phyloP scores from a whole-genome alignment of 2,888 invertebrate species.

The Apotomis capreana region DNA sequence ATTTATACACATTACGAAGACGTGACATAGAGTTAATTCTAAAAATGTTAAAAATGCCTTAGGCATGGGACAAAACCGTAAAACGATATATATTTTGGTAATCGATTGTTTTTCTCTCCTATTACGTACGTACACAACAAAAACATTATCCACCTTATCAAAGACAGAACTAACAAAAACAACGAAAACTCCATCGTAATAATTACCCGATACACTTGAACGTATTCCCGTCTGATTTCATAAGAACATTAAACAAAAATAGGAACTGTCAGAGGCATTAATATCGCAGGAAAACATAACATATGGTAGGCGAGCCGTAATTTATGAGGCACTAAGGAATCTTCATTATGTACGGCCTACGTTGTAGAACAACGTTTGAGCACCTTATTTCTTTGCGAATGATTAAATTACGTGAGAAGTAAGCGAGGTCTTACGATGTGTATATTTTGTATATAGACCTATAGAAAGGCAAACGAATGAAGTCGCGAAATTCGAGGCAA shows the following conservation, averaged over 20 bases:
- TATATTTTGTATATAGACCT: too few species aligned
- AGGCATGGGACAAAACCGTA: too few species aligned
- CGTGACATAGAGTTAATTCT: too few species aligned
- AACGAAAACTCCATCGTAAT: neutral
- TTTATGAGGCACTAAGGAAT: constrained; percentile 29
- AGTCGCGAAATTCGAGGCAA: too few species aligned
- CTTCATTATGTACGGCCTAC: constrained; percentile 24
- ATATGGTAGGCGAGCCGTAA: constrained; percentile 22
- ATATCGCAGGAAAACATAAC: constrained; percentile 35
- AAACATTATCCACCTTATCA: too few species aligned
- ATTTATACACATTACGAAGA: too few species aligned
- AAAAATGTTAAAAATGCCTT: too few species aligned
- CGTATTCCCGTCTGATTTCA: constrained; percentile 8
- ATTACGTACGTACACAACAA: too few species aligned
- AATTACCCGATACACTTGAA: constrained; percentile 3
- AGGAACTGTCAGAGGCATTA: constrained; percentile 21
- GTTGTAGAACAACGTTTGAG: neutral
- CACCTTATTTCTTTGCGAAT: constrained; percentile 1
- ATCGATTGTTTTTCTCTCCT: too few species aligned
- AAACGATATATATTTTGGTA: too few species aligned
- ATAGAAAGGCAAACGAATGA: too few species aligned
- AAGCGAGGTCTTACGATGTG: neutral
- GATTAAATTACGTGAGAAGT: neutral
- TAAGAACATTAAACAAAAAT: constrained; percentile 19
- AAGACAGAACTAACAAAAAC: too few species aligned